Conservation (phyloP, 1,140 invertebrate genomes). For the Conus betulinus region DNA sequence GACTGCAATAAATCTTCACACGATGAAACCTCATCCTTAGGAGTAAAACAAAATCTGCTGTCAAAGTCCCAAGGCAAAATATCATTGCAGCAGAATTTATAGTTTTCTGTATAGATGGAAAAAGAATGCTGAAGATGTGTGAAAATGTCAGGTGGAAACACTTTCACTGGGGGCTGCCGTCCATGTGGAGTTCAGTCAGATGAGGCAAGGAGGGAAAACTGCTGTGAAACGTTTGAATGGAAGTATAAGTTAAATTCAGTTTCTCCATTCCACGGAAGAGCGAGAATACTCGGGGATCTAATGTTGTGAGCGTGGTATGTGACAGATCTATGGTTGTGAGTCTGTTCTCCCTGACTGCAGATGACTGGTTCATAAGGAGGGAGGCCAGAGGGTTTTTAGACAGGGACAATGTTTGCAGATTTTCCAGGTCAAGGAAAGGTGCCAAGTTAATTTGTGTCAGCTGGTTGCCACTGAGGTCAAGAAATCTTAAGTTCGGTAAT, state of each 20-base stretch:
- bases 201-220: too few species aligned
- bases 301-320: not conserved
- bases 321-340: not conserved
- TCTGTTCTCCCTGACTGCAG: too few species aligned
- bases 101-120: not conserved
- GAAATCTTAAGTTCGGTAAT: not conserved
- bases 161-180: not conserved
- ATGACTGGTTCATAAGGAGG: not conserved
- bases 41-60: too few species aligned
- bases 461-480: not conserved
- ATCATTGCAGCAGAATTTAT: not conserved
- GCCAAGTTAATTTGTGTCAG: not conserved
- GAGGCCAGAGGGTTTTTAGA: not conserved
- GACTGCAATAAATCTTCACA: too few species aligned
- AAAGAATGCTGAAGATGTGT: not conserved
- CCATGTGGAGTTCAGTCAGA: not conserved
- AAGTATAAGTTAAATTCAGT: not conserved
- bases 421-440: not conserved
- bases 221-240: not conserved
- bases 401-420: not conserved
- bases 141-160: not conserved
- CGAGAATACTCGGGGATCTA: not conserved
- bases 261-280: not conserved
- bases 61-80: not conserved
- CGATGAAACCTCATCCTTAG: too few species aligned